Evolutionary conservation across 37 sponge, comb jelly and placozoan species (phyloP), one percentile per base, ranked within the genome.

Genomic region (Haliclona indistincta): DNA sequence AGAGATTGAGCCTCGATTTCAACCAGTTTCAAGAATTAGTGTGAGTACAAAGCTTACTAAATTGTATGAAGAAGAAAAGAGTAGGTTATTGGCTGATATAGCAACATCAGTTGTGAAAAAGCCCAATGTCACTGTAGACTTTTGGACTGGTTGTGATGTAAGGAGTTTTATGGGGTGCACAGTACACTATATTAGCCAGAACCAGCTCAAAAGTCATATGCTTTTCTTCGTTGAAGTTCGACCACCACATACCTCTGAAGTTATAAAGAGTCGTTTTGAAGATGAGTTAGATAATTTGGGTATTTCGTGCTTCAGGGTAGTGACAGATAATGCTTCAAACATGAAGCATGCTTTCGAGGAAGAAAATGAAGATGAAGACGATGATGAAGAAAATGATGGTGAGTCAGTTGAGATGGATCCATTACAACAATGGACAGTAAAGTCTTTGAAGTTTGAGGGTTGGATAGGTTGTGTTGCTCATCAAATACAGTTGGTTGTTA

Each of bases 271-370:
- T 58, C 60, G 28, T 11, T 58, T 58, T 58, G 60, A 58, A n/a
- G 60, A 25, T 58, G 26, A 58, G 25, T 58, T 58, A n/a, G 60
- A 58, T 58, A 58, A 58, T 58, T 26, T 25, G 22, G 60, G 60
- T 58, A 8, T 58, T 58, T n/a, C 60, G 7, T 58, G 60, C 25
- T 71, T 71, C 55, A 49, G 22, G 23, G 55, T 71, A 25, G 36
- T 71, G 51, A 71, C 73, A 33, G 73, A 71, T 35, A 71, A 71
- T 53, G 73, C 73, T 32, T 38, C 73, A 54, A 71, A 71, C 33
- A 71, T 71, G 73, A 58, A 20, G n/a, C 25, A 20, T n/a, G 60
- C 60, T n/a, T 58, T 58, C n/a, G 60, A 58, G 60, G 56, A 20
- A 1, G 51, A 44, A 44, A 26, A 47, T 47, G 55, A 10, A 6